phyloP scores from a whole-genome alignment of 2,797 vertebrate genomes.

The Coendou prehensilis region DNA sequence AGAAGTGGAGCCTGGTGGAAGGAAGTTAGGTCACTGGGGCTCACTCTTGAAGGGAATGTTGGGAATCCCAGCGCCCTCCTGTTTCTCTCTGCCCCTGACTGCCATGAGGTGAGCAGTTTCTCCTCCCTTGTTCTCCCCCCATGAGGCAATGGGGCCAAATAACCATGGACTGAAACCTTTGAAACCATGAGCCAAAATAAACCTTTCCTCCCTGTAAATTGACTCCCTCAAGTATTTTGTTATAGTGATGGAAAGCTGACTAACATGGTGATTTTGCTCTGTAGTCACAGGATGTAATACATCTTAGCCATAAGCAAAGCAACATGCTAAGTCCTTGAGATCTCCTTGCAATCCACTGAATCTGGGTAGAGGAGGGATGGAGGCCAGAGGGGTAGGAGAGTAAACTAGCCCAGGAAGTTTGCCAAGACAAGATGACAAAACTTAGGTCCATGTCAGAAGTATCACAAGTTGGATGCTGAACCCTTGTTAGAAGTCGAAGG shows the following conservation, averaged over 20 bases:
- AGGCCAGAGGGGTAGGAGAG: background rate
- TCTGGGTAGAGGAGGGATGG: background rate
- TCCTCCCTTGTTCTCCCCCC: background rate
- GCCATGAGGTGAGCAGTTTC: background rate
- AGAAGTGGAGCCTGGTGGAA: background rate
- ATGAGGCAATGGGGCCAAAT: background rate
- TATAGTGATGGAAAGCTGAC: background rate
- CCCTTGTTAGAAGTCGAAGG: background rate
- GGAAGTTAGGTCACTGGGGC: background rate
- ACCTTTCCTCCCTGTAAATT: background rate
- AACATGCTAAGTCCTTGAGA: background rate
- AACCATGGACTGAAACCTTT: background rate
- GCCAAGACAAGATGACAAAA: background rate
- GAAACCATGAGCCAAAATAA: background rate
- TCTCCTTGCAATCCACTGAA: background rate
- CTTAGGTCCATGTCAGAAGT: background rate
- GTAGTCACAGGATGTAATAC: background rate
- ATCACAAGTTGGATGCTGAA: background rate
- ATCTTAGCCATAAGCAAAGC: background rate
- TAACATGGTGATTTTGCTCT: background rate
- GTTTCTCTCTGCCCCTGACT: background rate
- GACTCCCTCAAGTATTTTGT: background rate
- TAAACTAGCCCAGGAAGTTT: background rate
- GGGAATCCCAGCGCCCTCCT: background rate
- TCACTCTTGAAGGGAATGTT: background rate